Base-by-base conservation (phyloP, 2,888 invertebrate genomes). In the Sinopyrophorus schimmeli region DNA sequence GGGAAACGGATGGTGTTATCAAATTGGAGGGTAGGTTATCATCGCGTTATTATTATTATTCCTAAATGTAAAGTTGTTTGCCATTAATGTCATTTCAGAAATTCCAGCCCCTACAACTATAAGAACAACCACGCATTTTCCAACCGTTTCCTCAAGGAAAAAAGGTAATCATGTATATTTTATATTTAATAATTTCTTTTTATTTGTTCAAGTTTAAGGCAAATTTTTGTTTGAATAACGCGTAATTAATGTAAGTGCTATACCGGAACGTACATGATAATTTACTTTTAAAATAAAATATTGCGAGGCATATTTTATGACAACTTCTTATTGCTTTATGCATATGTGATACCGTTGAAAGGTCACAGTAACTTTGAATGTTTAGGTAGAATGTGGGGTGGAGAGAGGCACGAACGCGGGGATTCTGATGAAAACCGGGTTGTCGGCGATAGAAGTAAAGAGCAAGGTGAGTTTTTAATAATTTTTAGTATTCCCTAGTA, bases 1-100 rank as follows among this genome's bases (percentile, higher is more conserved):
- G 92, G 46, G 90, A 90, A 73, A 92, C 92, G 24, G 92, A 92
- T 73, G 92, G 92, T 32, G 83, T 89, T 63, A 92, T 92, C 70
- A 89, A 89, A 74, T 79, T 92, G 57, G 91, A 92, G 74, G 91
- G 92, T 92, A 77, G 79, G 79, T 54, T 48, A 52, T 38, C 39
- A 41, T 28, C 20, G 28, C 41, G 46, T 47, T 42, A n/a, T 26
- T 23, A 24, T 34, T 30, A 7, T 12, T 32, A 47, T 39, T 46
- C 48, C 37, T 49, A 39, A n/a, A n/a, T n/a, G n/a, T n/a, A n/a
- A n/a, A n/a, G n/a, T n/a, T n/a, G n/a, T n/a, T n/a, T n/a, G 44
- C 48, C 47, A 55, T 56, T 57, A 59, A 59, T 62, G 58, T 59
- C 55, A 61, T 76, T 76, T 53, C 79, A 91, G 91, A 91, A 81